Base-by-base conservation (phyloP, 2,888 invertebrate species). In the Eupeodes luniger region DNA sequence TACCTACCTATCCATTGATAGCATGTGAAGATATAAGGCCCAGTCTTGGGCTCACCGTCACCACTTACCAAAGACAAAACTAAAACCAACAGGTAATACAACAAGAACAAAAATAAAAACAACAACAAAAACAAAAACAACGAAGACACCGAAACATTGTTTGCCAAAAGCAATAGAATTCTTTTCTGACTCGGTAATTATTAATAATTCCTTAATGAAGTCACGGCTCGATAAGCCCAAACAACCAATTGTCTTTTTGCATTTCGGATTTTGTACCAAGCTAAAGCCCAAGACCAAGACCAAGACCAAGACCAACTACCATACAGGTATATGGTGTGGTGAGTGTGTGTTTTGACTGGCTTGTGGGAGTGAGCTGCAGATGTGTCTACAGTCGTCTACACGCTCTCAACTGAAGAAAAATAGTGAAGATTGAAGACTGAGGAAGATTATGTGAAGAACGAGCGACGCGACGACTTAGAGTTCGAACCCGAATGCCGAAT, bases 171-270 rank as follows among this genome's bases (percentile, higher is more conserved):
- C 77, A 80, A 72, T 83, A 89, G 77, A 88, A 80, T 81, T 76
- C 67, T 77, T 81, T 81, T 81, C 78, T 75, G 78, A 77, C 88
- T 85, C 67, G 79, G 89, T 90, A 90, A 89, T 90, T 90, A 90
- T 90, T 90, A 89, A 90, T 89, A 90, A 90, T 90, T 90, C 89
- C 86, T 90, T 90, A 90, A 90, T 90, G 89, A 90, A 89, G 90
- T 90, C 85, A 89, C 89, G 89, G 87, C 89, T 90, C 90, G 90
- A 89, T 90, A 89, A 90, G 80, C 84, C 70, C 89, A 79, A 85
- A 90, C 90, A 82, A 89, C 87, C 89, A 87, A 90, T 90, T 90
- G 90, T 90, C 89, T 90, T 89, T 86, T 89, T 89, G 89, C 89
- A 89, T 89, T 89, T 88, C 36, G 88, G 75, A 88, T 85, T 79